Evolutionary conservation across 1,140 invertebrate genomes (phyloP), one percentile per base, ranked within the genome.

Genomic region (Bradysia coprophila): DNA sequence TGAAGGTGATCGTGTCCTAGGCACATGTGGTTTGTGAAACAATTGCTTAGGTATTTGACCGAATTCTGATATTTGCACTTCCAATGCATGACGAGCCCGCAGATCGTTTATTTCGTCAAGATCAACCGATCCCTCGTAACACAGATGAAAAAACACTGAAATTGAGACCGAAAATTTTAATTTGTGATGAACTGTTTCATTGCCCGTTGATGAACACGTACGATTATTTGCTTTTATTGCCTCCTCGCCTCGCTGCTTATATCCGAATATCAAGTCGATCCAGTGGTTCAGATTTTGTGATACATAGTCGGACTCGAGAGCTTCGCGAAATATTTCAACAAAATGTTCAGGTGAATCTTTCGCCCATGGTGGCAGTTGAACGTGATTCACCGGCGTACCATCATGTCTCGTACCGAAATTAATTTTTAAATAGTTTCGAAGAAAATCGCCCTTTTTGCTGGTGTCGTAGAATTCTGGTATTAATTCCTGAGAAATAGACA

Each of bases 61-160:
- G 67, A 92, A 92, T 63, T 92, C 87, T 77, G 87, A 87, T 42
- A 91, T 91, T 70, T 91, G 86, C 8, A 88, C 78, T 62, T 91
- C 86, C 21, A 87, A 55, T 8, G 81, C 76, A 51, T 84, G 78
- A 48, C 78, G 69, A 51, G 87, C 75, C 55, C 83, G 81, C 52
- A 76, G 71, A 54, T 90, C 84, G 48, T 64, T 69, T 41, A 90
- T 76, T 38, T 73, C 71, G 48, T 85, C 81, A 41, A 90, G 65
- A 65, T 90, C 79, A 9, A 90, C 69, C 9, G 80, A 71, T 37
- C 86, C 86, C 64, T 90, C 85, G 55, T 89, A 90, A 49, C 85
- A 89, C 33, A 88, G 66, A 59, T 85, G 77, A 62, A 86, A 86
- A 60, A 85, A 91, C 43, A 89, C 83, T 87, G 62, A 44, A 74